Evolutionary conservation across 2,888 invertebrate species (phyloP), one percentile per base, ranked within the genome.

Genomic region (Tiphia femorata): DNA sequence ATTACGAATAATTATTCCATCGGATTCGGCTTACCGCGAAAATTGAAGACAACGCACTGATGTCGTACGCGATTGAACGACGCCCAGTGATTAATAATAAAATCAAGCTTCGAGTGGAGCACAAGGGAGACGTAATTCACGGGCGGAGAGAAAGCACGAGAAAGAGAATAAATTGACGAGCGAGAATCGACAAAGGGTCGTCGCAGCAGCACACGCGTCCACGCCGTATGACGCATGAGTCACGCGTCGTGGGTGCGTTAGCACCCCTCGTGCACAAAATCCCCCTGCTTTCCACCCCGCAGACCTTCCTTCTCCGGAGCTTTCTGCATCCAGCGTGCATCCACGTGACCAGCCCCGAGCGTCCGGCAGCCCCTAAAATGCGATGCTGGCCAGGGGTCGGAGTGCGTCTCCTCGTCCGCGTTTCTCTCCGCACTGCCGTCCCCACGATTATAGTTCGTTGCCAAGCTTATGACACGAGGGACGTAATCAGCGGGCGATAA

Each of bases 191-290:
- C 35, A 74, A 67, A 72, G 69, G 72, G 67, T 64, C 67, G 67
- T n/a, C n/a, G n/a, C n/a, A n/a, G n/a, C n/a, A n/a, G n/a, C 57
- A 42, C 72, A 67, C 69, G 70, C 76, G 73, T 72, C 70, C 70
- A 35, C 60, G 50, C 73, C 56, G 63, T 68, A 65, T 72, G 70
- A 72, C 62, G 73, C 70, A 73, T 78, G 79, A 77, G 72, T 78
- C 79, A 79, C 73, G 59, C 51, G 62, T 25, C 51, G 50, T 58
- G 56, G 58, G 48, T 69, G 49, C 62, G 57, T 66, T 49, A 58
- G 64, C 70, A 68, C 72, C 68, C 69, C 62, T 57, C 58, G 63
- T 19, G 44, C 56, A 46, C 48, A 33, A 58, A 56, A 56, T 49
- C 46, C 47, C 47, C 40, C 50, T 40, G 52, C 35, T n/a, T n/a